Evolutionary conservation across 2,888 invertebrate genomes (phyloP), one percentile per base, ranked within the genome.

Genomic region (Thymelicus acteon): DNA sequence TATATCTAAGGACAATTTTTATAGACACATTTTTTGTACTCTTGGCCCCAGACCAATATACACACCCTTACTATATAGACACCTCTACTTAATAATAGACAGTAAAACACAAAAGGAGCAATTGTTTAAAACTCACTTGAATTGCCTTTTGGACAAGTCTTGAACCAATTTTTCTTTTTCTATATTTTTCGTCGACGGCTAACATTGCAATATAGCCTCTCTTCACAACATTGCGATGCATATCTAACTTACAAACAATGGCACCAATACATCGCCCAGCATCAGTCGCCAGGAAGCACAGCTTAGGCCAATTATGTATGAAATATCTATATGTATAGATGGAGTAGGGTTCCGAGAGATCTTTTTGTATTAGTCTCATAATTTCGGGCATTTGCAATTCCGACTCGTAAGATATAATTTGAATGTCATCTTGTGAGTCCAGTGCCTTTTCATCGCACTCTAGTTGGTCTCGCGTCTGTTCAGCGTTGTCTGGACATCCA

Each of bases 301-400:
- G 95, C 93, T 99, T 98, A 88, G 99, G 99, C 99, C 99, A 99
- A 92, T 99, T 99, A 91, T 99, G 99, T 89, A 99, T 99, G 95
- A 99, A 99, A 95, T 99, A 99, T 94, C 99, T 96, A 95, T 99
- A 99, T 44, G 99, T 99, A 93, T 99, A 99, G 94, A 99, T 99
- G 77, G 99, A 99, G 94, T 99, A 99, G 52, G 99, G 99, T 95
- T 99, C 99, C 73, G 99, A 99, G 80, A 99, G 95, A 95, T 99
- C 99, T 91, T 98, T 99, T 88, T 99, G 99, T 89, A 99, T 99
- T 85, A 99, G 96, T 94, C 97, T 96, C 98, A 99, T 99, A 80
- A 99, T 99, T 92, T 98, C 98, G 82, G 98, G 98, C 98, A 99
- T 99, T 94, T 99, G 99, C 78, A 97, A 92, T 94, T 99, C 99